Conservation (phyloP, 2,888 invertebrate species). For the Nomada ruficornis region DNA sequence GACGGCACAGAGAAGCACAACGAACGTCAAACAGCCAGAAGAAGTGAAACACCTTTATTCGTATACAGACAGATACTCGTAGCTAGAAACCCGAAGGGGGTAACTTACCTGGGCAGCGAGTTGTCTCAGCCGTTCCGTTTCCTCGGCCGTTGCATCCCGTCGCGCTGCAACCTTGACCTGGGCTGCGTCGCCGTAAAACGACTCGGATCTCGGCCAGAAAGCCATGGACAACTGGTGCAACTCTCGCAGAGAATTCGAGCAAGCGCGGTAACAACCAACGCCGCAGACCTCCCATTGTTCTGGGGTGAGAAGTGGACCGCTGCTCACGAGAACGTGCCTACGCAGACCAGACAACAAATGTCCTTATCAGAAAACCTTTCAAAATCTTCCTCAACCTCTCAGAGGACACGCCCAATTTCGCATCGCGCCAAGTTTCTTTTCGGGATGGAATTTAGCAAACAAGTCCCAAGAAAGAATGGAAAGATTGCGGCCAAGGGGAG, state of each 20-base stretch:
- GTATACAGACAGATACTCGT: conserved; percentile 19
- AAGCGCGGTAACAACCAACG: conserved; percentile 92
- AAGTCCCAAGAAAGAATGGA: too few relatives aligned
- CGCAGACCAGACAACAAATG: neutral
- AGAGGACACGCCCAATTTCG: neutral
- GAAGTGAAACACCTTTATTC: conserved; percentile 36
- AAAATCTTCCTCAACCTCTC: neutral
- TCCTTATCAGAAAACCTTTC: neutral
- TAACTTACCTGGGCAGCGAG: conserved; percentile 91
- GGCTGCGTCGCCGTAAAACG: conserved; percentile 96
- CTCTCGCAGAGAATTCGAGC: conserved; percentile 94
- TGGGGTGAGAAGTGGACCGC: conserved; percentile 92
- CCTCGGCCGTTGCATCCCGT: conserved; percentile 93
- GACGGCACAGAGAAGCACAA: conserved; percentile 65
- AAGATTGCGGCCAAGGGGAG: neutral
- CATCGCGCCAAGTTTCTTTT: neutral
- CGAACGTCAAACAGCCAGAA: conserved; percentile 66
- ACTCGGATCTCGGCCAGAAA: conserved; percentile 95
- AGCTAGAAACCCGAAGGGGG: neutral
- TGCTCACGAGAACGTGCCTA: conserved; percentile 93
- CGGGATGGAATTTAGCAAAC: too few relatives aligned
- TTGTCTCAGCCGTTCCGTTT: conserved; percentile 93
- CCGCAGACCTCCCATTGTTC: conserved; percentile 95
- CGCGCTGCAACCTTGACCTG: conserved; percentile 97
- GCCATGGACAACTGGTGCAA: conserved; percentile 95